Base-by-base conservation (phyloP, 1,140 invertebrate species). In the Drosophila takahashii region DNA sequence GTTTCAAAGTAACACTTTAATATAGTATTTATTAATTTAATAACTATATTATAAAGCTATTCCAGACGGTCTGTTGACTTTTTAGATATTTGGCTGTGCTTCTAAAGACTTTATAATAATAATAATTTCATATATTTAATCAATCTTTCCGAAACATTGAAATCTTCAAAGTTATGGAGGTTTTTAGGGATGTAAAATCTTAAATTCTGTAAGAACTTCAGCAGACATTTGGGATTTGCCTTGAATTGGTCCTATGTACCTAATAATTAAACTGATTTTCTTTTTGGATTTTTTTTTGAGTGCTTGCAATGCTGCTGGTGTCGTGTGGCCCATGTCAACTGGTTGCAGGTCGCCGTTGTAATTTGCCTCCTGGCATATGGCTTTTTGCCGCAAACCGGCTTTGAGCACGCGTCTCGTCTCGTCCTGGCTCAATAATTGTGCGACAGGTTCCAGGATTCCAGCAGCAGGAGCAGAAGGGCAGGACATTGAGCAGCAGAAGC, bases 281-380 rank as follows among this genome's bases (percentile, higher is more conserved):
- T 7, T 8, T 48, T 15, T 39, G 10, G 0, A 6, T 47, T 69
- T 70, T 62, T 61, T 32, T 0, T 26, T 1, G 13, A 58, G 64
- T 64, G 54, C 36, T 37, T 18, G 37, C 67, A 64, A 52, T 76
- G 22, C 42, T 42, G 54, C 42, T 47, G 42, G 47, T 89, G 85
- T 78, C 84, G 85, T 89, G 84, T 89, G 84, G 69, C 84, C 84
- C 77, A 89, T 90, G 84, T 79, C 84, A 89, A 86, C 79, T 80
- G 80, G 76, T 67, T 71, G 67, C 66, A 71, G 66, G 60, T 69
- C 65, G 81, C 61, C 73, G 81, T 69, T 86, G 83, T 79, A 86
- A 86, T 86, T 86, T 86, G 62, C 42, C 65, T 78, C 53, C 76
- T 83, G 84, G 84, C 84, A 87, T 89, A 87, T 87, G 84, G 64